These are phyloP conservation scores for Theretra japonica DNA, from an alignment of 2,888 invertebrate genomes.

Conservation along the genomic window DNA sequence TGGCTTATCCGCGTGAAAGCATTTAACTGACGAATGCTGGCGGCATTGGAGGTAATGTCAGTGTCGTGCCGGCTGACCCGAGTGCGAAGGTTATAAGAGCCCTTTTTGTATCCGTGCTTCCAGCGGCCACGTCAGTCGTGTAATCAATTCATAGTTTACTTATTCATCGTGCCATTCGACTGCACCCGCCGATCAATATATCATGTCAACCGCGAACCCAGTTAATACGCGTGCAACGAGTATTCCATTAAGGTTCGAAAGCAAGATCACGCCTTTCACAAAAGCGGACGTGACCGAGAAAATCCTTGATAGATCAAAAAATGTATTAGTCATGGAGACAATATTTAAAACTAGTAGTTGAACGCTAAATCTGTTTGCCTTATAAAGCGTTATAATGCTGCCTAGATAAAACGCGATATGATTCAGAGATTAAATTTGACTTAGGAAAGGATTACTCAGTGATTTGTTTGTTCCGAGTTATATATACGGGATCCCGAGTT, in stretches of 20 bases:
- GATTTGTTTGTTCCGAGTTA: background rate
- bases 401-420: constrained; percentile 13
- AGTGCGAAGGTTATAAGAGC: constrained; percentile 41
- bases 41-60: constrained; percentile 48
- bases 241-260: constrained; percentile 8
- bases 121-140: constrained; percentile 1
- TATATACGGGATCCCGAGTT: background rate
- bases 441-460: constrained; percentile 1
- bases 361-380: constrained; percentile 1
- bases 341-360: constrained; percentile 8
- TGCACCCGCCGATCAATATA: constrained; percentile 19
- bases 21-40: constrained; percentile 23
- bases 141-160: constrained; percentile 25
- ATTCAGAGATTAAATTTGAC: constrained; percentile 1
- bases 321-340: constrained; percentile 8
- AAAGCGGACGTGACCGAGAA: background rate
- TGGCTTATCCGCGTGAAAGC: background rate
- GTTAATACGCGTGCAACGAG: background rate
- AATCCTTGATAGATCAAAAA: constrained; percentile 11
- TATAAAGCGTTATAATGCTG: background rate
- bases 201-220: constrained; percentile 1
- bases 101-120: constrained; percentile 41
- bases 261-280: constrained; percentile 4
- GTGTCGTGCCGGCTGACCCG: constrained; percentile 41
- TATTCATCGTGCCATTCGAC: constrained; percentile 1